phyloP scores from a whole-genome alignment of 2,797 vertebrate genomes.

The Ptychobarbus kaznakovi region DNA sequence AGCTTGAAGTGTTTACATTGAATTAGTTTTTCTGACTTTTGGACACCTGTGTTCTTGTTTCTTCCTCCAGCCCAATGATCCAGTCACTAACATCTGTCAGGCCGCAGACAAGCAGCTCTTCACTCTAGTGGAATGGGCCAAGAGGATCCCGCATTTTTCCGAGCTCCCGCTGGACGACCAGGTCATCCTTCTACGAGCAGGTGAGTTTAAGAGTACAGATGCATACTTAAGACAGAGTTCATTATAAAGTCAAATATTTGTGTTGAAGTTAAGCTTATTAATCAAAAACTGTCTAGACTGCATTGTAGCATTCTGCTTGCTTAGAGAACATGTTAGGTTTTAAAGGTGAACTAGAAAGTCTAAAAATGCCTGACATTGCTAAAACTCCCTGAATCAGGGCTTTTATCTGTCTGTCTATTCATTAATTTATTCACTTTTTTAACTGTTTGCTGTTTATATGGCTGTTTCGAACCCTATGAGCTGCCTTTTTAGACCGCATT shows the following conservation, averaged over 20 bases:
- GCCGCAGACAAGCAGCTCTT: constrained; percentile 98
- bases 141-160: constrained; percentile 95
- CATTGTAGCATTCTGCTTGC: not conserved
- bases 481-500: not conserved
- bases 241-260: not conserved
- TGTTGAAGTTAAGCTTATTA: not conserved
- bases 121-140: constrained; percentile 96
- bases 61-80: constrained; percentile 86
- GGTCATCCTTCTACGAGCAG: constrained; percentile 96
- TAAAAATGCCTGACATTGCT: not conserved
- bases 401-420: not conserved
- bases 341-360: too few relatives aligned
- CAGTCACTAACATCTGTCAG: constrained; percentile 97
- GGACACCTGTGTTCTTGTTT: constrained; percentile 42
- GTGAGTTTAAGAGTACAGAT: constrained; percentile 69
- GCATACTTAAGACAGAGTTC: not conserved
- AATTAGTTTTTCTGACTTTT: not conserved
- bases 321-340: not conserved
- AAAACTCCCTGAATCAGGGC: not conserved
- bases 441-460: not conserved
- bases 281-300: not conserved
- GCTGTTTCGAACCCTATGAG: not conserved
- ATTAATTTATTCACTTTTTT: not conserved
- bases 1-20: not conserved
- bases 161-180: constrained; percentile 94